Base-by-base conservation (phyloP, 2,888 invertebrate genomes). In the Vesta saturnalis region DNA sequence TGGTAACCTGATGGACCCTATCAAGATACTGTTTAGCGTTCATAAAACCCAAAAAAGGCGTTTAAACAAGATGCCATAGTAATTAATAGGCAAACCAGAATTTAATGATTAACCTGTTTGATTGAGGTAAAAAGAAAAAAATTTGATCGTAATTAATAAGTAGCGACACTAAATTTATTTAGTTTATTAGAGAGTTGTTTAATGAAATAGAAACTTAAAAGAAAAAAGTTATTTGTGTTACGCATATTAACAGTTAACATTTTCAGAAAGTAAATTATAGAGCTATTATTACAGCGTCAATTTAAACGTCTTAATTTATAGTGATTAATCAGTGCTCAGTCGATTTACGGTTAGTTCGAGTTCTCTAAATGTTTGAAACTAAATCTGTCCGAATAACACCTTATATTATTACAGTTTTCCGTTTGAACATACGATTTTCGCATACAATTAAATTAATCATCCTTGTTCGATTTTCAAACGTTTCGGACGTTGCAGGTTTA, bases 281-380 rank as follows among this genome's bases (percentile, higher is more conserved):
- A 19, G 56, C 30, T 22, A 56, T 21, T 47, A 47, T 21, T 19
- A 30, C 56, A 23, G 23, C 14, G 18, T 62, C 55, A 19, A 47
- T 60, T 55, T 56, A 64, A 64, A 70, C 64, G 59, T 58, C 70
- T 70, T 70, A 70, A 67, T 70, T 64, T 67, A 54, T 58, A 64
- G 56, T 67, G 67, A 70, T 70, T 59, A 61, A 64, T 64, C 60
- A 54, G 47, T 15, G 35, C 30, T 39, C 16, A 60, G 52, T 62
- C 63, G 70, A 70, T 70, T 70, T 70, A 70, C 58, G 60, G 57
- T 56, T 46, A 21, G 43, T 30, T 55, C 39, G 61, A 43, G 23
- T 14, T 23, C 62, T 61, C 43, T 57, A 62, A 67, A 52, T 19
- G 63, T 47, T 23, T 64, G 58, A 64, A 69, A 64, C 60, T 55